Conservation (phyloP, 2,888 invertebrate genomes). For the Rambutsinella grinnellia region DNA sequence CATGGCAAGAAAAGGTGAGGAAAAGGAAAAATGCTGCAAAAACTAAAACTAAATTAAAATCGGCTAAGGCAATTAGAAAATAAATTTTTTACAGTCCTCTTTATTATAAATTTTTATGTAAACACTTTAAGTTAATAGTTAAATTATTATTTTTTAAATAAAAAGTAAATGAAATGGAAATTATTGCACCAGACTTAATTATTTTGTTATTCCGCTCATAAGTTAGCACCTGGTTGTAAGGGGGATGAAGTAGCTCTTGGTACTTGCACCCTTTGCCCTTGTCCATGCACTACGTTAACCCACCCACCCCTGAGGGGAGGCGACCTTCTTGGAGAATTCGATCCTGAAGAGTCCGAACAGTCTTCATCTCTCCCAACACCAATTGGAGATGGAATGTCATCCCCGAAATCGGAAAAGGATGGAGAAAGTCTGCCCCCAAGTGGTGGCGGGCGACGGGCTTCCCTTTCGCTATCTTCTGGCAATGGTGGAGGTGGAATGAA, state of each 20-base stretch:
- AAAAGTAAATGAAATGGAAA: too few species aligned
- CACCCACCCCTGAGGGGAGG: constrained; percentile 41
- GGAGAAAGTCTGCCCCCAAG: constrained; percentile 61
- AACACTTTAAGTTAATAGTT: too few species aligned
- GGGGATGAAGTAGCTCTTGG: constrained; percentile 60
- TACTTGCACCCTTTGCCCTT: constrained; percentile 26
- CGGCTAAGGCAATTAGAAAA: too few species aligned
- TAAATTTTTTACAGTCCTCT: too few species aligned
- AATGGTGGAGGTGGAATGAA: constrained; percentile 62
- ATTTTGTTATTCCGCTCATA: constrained; percentile 34
- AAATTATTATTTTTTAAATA: too few species aligned
- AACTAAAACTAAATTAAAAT: too few species aligned
- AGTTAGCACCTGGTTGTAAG: constrained; percentile 58
- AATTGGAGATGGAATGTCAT: constrained; percentile 49
- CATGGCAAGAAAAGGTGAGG: too few species aligned
- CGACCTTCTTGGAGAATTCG: constrained; percentile 55
- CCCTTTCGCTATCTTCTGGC: constrained; percentile 59
- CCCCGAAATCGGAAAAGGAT: constrained; percentile 56
- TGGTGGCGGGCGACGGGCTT: constrained; percentile 61
- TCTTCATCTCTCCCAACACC: constrained; percentile 43
- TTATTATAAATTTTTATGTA: too few species aligned
- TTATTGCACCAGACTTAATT: neutral
- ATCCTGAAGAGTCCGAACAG: constrained; percentile 51
- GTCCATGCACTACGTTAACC: constrained; percentile 37
- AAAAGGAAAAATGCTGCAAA: too few species aligned